Conservation (phyloP, 2,113 vertebrate species). For the Sphaerodactylus townsendi region DNA sequence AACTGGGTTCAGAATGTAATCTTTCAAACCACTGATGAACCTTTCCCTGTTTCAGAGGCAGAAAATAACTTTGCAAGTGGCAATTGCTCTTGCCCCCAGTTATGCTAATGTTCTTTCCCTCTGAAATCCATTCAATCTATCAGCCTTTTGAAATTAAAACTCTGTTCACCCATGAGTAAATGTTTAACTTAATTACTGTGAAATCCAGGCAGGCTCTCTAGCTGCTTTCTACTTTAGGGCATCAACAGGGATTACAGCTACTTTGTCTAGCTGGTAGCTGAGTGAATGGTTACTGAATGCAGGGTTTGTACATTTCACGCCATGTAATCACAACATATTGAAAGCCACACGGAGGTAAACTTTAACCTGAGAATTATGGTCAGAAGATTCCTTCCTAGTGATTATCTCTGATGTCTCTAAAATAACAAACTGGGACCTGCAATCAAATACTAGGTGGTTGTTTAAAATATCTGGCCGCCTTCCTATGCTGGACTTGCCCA, state of each 20-base stretch:
- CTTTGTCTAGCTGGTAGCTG: not conserved
- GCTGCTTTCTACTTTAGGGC: conserved; percentile 7
- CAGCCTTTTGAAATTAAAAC: conserved; percentile 31
- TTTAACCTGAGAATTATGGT: not conserved
- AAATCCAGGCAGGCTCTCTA: conserved; percentile 9
- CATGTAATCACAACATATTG: conserved; percentile 2
- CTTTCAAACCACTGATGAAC: not conserved
- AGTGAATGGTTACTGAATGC: not conserved
- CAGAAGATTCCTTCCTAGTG: conserved; percentile 7
- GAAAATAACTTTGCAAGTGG: conserved; percentile 18
- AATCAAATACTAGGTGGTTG: not conserved
- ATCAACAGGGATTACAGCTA: conserved; percentile 18
- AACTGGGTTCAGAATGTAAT: not conserved
- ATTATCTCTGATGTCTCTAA: not conserved
- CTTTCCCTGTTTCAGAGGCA: conserved; percentile 21
- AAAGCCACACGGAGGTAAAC: conserved; percentile 12
- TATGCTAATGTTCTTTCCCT: conserved; percentile 3
- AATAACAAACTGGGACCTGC: not conserved
- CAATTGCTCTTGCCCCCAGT: conserved; percentile 5
- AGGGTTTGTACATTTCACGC: not conserved
- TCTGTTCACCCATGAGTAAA: conserved; percentile 40
- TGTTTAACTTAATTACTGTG: conserved; percentile 3
- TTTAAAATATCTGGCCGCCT: too few relatives aligned
- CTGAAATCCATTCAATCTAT: not conserved
- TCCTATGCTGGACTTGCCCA: too few relatives aligned